A percentile compares a stretch with the other conserved stretches of the same genome.
Conservation (phyloP, 2,888 invertebrate genomes). For the Megamerina dolium region DNA sequence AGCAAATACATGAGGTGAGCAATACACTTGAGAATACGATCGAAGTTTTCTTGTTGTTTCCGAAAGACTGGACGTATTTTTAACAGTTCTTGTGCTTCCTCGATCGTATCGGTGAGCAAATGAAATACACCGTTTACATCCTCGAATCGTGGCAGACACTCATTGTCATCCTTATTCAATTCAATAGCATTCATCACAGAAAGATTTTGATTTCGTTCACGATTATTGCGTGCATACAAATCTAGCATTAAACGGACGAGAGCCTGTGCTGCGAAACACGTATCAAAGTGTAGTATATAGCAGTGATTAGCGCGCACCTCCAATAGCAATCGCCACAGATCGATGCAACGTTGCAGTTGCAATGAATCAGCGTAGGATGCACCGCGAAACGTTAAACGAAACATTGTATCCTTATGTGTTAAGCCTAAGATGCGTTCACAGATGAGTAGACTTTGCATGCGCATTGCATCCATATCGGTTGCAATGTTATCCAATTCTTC, state of each 20-base stretch:
- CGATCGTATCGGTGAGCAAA: constrained; percentile 60
- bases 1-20: constrained; percentile 71
- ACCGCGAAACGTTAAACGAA: constrained; percentile 67
- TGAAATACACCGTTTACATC: constrained; percentile 68
- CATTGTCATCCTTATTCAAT: constrained; percentile 30
- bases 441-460: constrained; percentile 81
- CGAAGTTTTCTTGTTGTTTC: constrained; percentile 74
- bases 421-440: constrained; percentile 81
- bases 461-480: constrained; percentile 76
- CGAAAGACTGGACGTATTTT: constrained; percentile 63
- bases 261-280: constrained; percentile 79
- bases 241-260: constrained; percentile 78
- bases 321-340: constrained; percentile 79
- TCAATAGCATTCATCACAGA: constrained; percentile 26
- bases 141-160: constrained; percentile 56
- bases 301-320: constrained; percentile 73
- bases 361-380: constrained; percentile 67
- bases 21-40: constrained; percentile 72
- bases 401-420: constrained; percentile 81
- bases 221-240: constrained; percentile 53
- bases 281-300: constrained; percentile 70
- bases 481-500: constrained; percentile 69
- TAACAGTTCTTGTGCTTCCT: constrained; percentile 53
- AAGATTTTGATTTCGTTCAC: constrained; percentile 22
- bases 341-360: constrained; percentile 76